These are phyloP conservation scores for Pseudomugil tenellus DNA, from an alignment of 2,797 vertebrate species.

Conservation along the genomic window DNA sequence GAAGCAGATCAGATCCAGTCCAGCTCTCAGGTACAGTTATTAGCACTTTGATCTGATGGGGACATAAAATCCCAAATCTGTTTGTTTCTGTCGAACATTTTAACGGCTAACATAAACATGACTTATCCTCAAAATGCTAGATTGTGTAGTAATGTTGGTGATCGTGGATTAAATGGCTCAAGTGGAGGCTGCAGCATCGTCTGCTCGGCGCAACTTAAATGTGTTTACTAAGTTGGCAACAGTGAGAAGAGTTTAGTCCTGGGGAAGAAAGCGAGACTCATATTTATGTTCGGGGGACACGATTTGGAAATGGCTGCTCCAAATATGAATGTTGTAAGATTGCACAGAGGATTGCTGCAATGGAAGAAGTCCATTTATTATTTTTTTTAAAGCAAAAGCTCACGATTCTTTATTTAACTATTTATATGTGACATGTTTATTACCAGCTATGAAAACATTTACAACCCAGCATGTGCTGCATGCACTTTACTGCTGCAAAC, in stretches of 20 bases:
- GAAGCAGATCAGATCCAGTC: slow-evolving; percentile 41
- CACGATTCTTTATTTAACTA: slow-evolving; percentile 37
- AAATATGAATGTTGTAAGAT: slow-evolving; percentile 29
- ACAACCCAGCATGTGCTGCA: slow-evolving; percentile 58
- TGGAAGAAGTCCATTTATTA: slow-evolving; percentile 26
- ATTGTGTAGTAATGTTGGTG: neutral
- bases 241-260: neutral
- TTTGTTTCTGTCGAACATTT: neutral
- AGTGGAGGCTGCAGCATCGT: slow-evolving; percentile 2
- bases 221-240: neutral
- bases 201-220: neutral
- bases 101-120: too few relatives aligned
- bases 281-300: neutral
- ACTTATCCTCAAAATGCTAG: neutral
- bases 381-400: slow-evolving; percentile 29
- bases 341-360: slow-evolving; percentile 35
- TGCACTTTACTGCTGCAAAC: slow-evolving; percentile 67
- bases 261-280: neutral
- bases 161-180: slow-evolving; percentile 32
- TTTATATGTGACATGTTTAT: slow-evolving; percentile 45
- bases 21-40: slow-evolving; percentile 68
- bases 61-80: neutral
- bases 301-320: slow-evolving; percentile 15
- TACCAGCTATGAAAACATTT: slow-evolving; percentile 46
- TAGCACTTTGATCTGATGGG: slow-evolving; percentile 8